A percentile compares a stretch with the other conserved stretches of the same genome.
Evolutionary conservation across 2,888 invertebrate genomes (phyloP).

Genomic region (Andricus quercusramuli): DNA sequence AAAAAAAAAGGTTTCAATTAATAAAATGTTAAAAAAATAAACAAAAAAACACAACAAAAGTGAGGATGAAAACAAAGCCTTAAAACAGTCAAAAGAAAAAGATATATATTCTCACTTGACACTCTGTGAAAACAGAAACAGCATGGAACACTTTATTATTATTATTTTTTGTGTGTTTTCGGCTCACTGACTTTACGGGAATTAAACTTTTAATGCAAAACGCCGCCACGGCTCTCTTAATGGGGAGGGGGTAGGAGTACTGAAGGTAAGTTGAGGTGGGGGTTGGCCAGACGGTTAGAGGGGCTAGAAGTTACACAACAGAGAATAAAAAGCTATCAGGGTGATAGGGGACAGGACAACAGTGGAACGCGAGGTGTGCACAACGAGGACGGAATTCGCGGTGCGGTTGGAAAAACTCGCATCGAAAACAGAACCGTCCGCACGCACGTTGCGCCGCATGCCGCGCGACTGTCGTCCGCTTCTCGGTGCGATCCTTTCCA

Average conservation of each 20-base stretch:
- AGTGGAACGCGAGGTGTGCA: conserved; percentile 57
- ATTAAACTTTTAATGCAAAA: conserved; percentile 11
- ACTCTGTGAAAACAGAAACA: neutral
- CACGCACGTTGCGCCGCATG: conserved; percentile 74
- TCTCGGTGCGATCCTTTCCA: conserved; percentile 46
- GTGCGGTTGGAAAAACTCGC: conserved; percentile 45
- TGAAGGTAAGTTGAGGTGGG: conserved; percentile 16
- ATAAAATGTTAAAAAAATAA: too few relatives aligned
- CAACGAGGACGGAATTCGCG: conserved; percentile 41
- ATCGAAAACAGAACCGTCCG: conserved; percentile 47
- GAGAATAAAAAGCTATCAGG: neutral
- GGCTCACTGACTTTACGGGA: neutral
- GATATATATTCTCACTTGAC: neutral
- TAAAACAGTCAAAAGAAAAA: neutral
- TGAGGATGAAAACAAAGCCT: neutral
- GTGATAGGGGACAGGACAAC: conserved; percentile 21
- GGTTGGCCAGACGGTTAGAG: neutral
- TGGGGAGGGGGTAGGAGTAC: conserved; percentile 43
- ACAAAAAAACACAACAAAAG: neutral
- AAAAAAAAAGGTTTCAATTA: too few relatives aligned
- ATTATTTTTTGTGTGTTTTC: neutral
- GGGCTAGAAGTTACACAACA: neutral
- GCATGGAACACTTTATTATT: neutral
- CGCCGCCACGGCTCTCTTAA: neutral
- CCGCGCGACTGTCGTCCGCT: conserved; percentile 74